Conservation (phyloP, 2,888 invertebrate species). For the Luffia ferchaultella region DNA sequence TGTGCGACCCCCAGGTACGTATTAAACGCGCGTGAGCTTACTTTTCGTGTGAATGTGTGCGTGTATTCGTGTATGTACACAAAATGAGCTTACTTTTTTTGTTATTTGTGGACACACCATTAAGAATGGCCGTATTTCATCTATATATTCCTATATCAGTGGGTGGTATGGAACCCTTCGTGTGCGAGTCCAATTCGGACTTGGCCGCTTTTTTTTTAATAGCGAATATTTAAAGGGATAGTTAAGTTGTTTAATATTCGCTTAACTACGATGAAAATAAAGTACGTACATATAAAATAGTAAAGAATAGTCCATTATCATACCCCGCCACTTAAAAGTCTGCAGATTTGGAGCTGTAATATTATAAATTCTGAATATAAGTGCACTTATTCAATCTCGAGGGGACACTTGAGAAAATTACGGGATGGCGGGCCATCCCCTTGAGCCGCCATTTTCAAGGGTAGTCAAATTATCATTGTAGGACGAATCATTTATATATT, state of each 20-base stretch:
- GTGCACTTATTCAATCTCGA: slow-evolving; percentile 49
- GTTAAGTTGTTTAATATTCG: not conserved
- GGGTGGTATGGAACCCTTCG: too few species aligned
- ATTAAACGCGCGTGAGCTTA: too few species aligned
- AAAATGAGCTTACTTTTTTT: too few species aligned
- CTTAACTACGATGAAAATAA: not conserved
- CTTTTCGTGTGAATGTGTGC: too few species aligned
- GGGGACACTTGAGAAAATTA: slow-evolving; percentile 57
- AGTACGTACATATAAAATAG: not conserved
- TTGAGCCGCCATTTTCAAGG: slow-evolving; percentile 46
- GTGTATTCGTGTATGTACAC: too few species aligned
- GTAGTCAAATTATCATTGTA: slow-evolving; percentile 48
- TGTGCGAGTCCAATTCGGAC: too few species aligned
- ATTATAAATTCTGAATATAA: slow-evolving; percentile 61
- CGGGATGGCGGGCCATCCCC: slow-evolving; percentile 51
- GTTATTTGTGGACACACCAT: too few species aligned
- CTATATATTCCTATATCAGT: too few species aligned
- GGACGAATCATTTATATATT: slow-evolving; percentile 18
- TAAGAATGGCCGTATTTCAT: too few species aligned
- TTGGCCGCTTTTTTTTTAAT: too few species aligned
- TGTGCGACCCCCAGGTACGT: too few species aligned
- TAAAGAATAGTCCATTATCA: slow-evolving; percentile 29
- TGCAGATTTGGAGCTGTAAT: slow-evolving; percentile 51
- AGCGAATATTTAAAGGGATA: too few species aligned
- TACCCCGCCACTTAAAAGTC: slow-evolving; percentile 30